These are phyloP conservation scores for Ichneumoninae sp. DNA, from an alignment of 2,888 invertebrate species.

Conservation along the genomic window DNA sequence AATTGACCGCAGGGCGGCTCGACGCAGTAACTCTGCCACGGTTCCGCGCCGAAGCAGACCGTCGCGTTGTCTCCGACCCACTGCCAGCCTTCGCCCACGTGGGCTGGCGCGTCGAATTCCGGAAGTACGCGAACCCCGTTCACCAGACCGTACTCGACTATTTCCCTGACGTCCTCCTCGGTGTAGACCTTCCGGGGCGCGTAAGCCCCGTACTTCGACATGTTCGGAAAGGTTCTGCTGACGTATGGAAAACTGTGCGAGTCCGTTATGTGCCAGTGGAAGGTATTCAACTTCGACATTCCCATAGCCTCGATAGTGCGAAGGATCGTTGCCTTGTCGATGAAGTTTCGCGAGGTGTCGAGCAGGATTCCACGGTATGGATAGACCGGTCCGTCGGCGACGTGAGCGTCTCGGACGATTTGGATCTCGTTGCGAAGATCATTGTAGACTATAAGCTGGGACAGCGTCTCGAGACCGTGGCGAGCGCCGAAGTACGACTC, in stretches of 20 bases:
- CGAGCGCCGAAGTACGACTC: constrained; percentile 89
- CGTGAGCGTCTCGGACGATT: constrained; percentile 87
- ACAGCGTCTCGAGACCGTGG: constrained; percentile 89
- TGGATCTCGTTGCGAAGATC: constrained; percentile 87
- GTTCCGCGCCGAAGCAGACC: constrained; percentile 86
- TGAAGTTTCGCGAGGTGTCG: constrained; percentile 96
- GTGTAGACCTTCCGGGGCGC: constrained; percentile 89
- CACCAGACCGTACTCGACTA: constrained; percentile 89
- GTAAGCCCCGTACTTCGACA: constrained; percentile 92
- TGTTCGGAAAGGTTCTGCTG: constrained; percentile 89
- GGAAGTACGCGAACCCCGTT: constrained; percentile 95
- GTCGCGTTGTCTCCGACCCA: constrained; percentile 80
- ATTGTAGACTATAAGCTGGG: constrained; percentile 89
- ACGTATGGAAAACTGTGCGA: constrained; percentile 97
- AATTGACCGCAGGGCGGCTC: constrained; percentile 95
- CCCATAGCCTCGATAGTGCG: constrained; percentile 95
- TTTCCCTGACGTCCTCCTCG: constrained; percentile 82
- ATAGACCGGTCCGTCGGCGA: constrained; percentile 93
- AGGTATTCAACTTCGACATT: constrained; percentile 94
- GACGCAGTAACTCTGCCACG: constrained; percentile 90
- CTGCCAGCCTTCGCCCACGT: constrained; percentile 95
- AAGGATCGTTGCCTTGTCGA: constrained; percentile 90
- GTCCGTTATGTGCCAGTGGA: constrained; percentile 98
- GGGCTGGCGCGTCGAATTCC: constrained; percentile 96
- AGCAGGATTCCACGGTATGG: constrained; percentile 94